Percentiles rank a stretch among this genome's conserved stretches.
Evolutionary conservation across 2,888 invertebrate species (phyloP).

Genomic region (Subacronicta megacephala): DNA sequence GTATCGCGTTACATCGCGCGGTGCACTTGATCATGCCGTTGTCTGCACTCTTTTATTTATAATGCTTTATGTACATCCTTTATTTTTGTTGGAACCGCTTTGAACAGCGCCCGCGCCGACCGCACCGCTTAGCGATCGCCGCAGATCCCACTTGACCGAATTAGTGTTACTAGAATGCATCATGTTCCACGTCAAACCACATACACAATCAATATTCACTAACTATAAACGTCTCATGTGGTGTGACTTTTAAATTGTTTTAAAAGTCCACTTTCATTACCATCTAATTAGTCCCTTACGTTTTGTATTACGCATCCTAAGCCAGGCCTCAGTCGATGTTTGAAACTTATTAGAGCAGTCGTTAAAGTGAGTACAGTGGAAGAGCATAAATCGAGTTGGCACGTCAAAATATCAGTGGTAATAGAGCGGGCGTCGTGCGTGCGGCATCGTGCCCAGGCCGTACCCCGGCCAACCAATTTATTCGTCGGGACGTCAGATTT

Average conservation of each 20-base stretch:
- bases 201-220: conserved; percentile 74
- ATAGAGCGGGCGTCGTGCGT: conserved; percentile 79
- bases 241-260: conserved; percentile 56
- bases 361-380: conserved; percentile 66
- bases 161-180: conserved; percentile 65
- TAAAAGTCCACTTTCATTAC: conserved; percentile 58
- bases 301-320: conserved; percentile 64
- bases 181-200: conserved; percentile 63
- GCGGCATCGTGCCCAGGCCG: conserved; percentile 62
- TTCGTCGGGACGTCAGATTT: conserved; percentile 89
- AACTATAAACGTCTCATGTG: conserved; percentile 62
- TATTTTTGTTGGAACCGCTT: conserved; percentile 78
- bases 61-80: conserved; percentile 64
- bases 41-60: conserved; percentile 82
- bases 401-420: conserved; percentile 82
- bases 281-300: conserved; percentile 62
- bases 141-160: conserved; percentile 65
- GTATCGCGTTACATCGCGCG: conserved; percentile 85
- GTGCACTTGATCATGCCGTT: conserved; percentile 87
- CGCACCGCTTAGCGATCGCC: conserved; percentile 78
- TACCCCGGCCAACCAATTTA: conserved; percentile 84
- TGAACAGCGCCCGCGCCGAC: conserved; percentile 76
- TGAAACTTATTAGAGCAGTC: conserved; percentile 73
- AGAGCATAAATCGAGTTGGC: conserved; percentile 73
- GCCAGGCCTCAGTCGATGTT: conserved; percentile 63